Conservation (phyloP, 1,140 invertebrate species). For the Brachionus paranguensis region DNA sequence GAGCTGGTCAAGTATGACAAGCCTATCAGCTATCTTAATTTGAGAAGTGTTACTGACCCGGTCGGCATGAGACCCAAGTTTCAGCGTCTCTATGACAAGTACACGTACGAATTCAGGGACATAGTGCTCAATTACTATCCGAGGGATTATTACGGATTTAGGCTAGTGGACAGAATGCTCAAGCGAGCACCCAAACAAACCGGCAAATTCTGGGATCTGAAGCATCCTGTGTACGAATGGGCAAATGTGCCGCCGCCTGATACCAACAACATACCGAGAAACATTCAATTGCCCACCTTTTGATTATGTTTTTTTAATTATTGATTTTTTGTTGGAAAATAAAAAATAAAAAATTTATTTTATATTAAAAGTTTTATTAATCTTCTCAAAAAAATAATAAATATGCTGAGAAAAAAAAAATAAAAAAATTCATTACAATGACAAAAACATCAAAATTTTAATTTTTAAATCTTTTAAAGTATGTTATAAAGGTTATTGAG, state of each 20-base stretch:
- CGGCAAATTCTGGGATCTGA: constrained; percentile 31
- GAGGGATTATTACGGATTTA: constrained; percentile 12
- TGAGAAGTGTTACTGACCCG: neutral
- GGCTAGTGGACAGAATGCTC: constrained; percentile 13
- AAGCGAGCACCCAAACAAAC: constrained; percentile 28
- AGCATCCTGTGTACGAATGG: constrained; percentile 38
- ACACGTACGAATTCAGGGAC: constrained; percentile 34
- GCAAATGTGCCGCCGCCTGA: constrained; percentile 36
- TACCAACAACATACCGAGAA: constrained; percentile 27
- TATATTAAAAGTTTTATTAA: neutral
- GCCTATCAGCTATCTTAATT: neutral
- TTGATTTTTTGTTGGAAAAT: neutral
- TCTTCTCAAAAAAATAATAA: too few species aligned
- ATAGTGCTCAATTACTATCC: constrained; percentile 38
- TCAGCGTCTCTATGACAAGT: constrained; percentile 25
- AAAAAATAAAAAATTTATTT: neutral
- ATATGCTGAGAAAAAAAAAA: too few species aligned
- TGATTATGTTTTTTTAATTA: neutral
- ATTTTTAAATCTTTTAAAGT: too few species aligned
- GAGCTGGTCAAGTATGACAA: constrained; percentile 34
- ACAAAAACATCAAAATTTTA: too few species aligned
- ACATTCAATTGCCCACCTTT: constrained; percentile 12
- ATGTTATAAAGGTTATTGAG: too few species aligned
- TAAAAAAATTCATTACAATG: too few species aligned
- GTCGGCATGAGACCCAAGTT: constrained; percentile 21